Evolutionary conservation across 23 tunicate genomes (phyloP).

Genomic region (Halocynthia aurantium): DNA sequence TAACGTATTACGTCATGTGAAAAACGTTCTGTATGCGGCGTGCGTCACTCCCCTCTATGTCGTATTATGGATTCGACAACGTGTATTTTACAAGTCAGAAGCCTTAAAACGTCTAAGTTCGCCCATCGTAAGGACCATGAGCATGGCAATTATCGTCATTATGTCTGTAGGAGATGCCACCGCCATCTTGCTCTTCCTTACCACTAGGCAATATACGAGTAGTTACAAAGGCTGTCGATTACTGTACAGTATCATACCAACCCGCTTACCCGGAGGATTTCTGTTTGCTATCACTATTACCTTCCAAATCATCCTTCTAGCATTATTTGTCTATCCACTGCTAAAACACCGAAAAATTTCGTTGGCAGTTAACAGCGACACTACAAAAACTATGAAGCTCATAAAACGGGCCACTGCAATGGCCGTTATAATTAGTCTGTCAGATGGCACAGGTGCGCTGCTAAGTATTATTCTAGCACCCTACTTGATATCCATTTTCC

Average conservation of each 20-base stretch:
- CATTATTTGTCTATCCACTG: slow-evolving; percentile 53
- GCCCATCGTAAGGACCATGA: slow-evolving; percentile 16
- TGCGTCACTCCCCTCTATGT: slow-evolving; percentile 44
- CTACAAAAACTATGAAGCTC: slow-evolving; percentile 4
- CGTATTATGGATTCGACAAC: slow-evolving; percentile 69
- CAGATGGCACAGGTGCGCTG: slow-evolving; percentile 17
- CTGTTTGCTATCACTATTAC: slow-evolving; percentile 30
- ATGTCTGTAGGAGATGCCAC: slow-evolving; percentile 42
- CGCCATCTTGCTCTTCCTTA: slow-evolving; percentile 34
- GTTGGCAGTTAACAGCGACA: background rate
- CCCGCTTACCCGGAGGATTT: slow-evolving; percentile 51
- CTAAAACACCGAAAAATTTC: slow-evolving; percentile 16
- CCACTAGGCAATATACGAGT: slow-evolving; percentile 30
- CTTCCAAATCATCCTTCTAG: slow-evolving; percentile 66
- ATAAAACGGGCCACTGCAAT: slow-evolving; percentile 40
- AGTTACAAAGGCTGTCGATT: slow-evolving; percentile 41
- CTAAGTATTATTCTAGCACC: slow-evolving; percentile 14
- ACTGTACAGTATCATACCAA: slow-evolving; percentile 23
- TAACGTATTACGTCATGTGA: slow-evolving; percentile 21
- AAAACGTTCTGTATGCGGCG: slow-evolving; percentile 38
- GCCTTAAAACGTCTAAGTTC: slow-evolving; percentile 26
- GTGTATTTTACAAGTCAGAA: slow-evolving; percentile 43
- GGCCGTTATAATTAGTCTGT: slow-evolving; percentile 24
- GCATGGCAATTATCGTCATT: slow-evolving; percentile 39
- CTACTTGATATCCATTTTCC: slow-evolving; percentile 29